Base-by-base conservation (phyloP, 2,113 vertebrate species). In the Proterorhinus semilunaris region DNA sequence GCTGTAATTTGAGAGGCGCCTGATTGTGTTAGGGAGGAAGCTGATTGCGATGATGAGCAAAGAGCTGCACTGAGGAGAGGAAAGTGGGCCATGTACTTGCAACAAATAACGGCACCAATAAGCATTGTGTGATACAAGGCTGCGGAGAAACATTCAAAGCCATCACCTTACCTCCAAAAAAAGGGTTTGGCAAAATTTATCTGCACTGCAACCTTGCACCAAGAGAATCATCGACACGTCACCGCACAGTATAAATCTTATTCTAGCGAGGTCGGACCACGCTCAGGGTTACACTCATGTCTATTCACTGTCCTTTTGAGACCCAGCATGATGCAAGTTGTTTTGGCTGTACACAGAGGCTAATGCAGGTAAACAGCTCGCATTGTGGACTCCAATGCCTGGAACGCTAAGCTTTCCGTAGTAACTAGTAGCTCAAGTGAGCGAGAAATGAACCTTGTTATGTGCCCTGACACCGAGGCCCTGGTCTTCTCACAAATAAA, bases 371-470 rank as follows among this genome's bases (percentile, higher is more conserved):
- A 86, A 86, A 86, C 87, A 70, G 76, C 58, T 27, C 57, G 76
- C 74, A 75, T 68, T 58, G 80, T 57, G 66, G 68, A 75, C 71
- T 72, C 54, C 67, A 83, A 87, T 77, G 72, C 83, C 79, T 75
- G 85, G 85, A 82, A 83, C 53, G 17, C 82, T 61, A 72, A 78
- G 84, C 80, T 83, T 74, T 68, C 74, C 61, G 12, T 13, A 62
- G 62, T 62, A 79, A 82, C 83, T 65, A 80, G 82, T 68, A 79
- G 82, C 87, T 82, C 17, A 66, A 82, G 83, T 75, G 87, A 79
- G 83, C 82, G 71, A 91, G 91, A 90, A 91, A 92, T 93, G 88
- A 91, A 89, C 87, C 88, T 83, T 84, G 89, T 91, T 91, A 92
- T 90, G 89, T 66, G 82, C 88, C 87, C 86, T 90, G 91, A 92